Base-by-base conservation (phyloP, 2,113 vertebrate genomes). In the Rhinogobius similis region DNA sequence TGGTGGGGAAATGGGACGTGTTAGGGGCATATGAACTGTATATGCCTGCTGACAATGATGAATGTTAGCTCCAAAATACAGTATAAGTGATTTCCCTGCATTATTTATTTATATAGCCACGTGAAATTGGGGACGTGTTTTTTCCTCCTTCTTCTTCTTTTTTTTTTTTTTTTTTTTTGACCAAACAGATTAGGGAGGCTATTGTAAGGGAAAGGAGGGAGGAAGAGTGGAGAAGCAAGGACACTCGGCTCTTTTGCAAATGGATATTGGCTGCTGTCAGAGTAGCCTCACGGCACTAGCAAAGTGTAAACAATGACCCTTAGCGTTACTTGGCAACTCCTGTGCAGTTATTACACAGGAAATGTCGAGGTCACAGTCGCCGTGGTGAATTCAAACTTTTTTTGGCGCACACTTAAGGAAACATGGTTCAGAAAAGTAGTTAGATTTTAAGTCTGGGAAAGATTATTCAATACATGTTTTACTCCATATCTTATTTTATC, bases 1-100 rank as follows among this genome's bases (percentile, higher is more conserved):
- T 86, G 82, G 85, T 84, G 65, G 79, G 86, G 90, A 92, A 93
- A 93, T 91, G 90, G 92, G 90, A 92, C 92, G 81, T 89, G 90
- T 90, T 90, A 77, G 86, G 86, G 88, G 83, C 91, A 88, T 83
- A 83, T 80, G 84, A 86, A 88, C 82, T 83, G 83, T 90, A 83
- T 86, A 78, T 83, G 70, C 77, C 72, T 67, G 64, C 78, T 93
- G 93, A 93, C 92, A 94, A 85, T 93, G 92, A 94, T 93, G 87
- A 93, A 93, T 94, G 91, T 83, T 86, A 74, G 82, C 82, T 85
- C 81, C 72, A 77, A 91, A 92, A 89, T 90, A 86, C 74, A 72
- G 86, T 80, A 83, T 81, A 90, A 89, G 89, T 89, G 91, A 92
- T 91, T 92, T 92, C 78, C 78, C 63, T 13, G 1, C 62, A 75